Evolutionary conservation across 2,888 invertebrate genomes (phyloP).

Genomic region (Hemithea aestivaria): DNA sequence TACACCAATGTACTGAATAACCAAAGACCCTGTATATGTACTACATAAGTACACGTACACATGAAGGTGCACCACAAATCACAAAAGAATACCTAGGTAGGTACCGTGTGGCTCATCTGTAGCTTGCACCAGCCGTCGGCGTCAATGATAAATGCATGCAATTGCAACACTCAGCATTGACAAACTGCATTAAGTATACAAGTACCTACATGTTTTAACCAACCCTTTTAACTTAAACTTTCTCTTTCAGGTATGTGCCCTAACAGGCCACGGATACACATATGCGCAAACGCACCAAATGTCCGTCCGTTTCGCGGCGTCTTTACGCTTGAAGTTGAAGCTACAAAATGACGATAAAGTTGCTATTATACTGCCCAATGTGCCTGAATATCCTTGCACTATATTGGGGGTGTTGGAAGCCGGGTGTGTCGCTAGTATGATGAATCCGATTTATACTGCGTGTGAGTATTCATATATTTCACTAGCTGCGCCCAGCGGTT

Average conservation of each 20-base stretch:
- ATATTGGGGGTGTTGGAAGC: constrained; percentile 83
- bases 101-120: no score
- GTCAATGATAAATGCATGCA: no score
- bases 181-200: no score
- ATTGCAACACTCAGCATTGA: no score
- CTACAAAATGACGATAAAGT: constrained; percentile 82
- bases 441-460: constrained; percentile 81
- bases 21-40: no score
- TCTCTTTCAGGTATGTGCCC: constrained; percentile 82
- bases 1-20: no score
- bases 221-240: constrained; percentile 6
- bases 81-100: no score
- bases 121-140: no score
- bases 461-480: constrained; percentile 41
- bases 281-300: constrained; percentile 82
- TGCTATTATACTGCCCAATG: constrained; percentile 85
- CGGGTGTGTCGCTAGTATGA: constrained; percentile 83
- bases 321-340: constrained; percentile 82
- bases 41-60: no score
- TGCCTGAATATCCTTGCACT: constrained; percentile 85
- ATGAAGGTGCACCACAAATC: no score
- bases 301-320: constrained; percentile 81
- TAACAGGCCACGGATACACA: constrained; percentile 86
- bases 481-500: no score
- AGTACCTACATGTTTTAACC: no score